Conservation (phyloP, 2,888 invertebrate genomes). For the Criorhina ranunculi region DNA sequence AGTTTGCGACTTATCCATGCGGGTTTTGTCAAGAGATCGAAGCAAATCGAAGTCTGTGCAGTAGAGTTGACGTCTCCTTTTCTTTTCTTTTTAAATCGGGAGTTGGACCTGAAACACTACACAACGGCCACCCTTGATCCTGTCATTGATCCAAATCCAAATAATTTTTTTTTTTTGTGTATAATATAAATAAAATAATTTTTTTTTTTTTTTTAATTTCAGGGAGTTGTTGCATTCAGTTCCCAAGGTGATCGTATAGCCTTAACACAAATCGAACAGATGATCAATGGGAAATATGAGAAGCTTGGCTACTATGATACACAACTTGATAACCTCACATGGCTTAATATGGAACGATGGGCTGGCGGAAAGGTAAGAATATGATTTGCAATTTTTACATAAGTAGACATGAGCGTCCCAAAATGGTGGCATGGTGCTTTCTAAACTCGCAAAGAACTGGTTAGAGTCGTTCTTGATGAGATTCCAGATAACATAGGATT, state of each 20-base stretch:
- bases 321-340: constrained; percentile 96
- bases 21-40: background rate
- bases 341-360: constrained; percentile 96
- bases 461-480: no score
- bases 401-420: no score
- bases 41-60: no score
- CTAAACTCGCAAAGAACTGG: no score
- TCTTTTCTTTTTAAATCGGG: no score
- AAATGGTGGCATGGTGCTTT: no score
- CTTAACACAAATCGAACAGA: constrained; percentile 98
- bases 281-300: constrained; percentile 96
- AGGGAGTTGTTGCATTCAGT: constrained; percentile 99
- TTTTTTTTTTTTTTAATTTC: constrained; percentile 77
- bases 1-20: background rate
- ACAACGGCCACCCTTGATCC: no score
- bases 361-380: constrained; percentile 87
- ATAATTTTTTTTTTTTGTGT: no score
- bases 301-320: constrained; percentile 98
- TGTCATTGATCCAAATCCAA: no score
- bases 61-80: no score
- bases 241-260: constrained; percentile 99
- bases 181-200: background rate
- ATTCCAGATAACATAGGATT: no score
- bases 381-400: background rate
- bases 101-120: no score